Conservation (phyloP, 2,113 vertebrate species). For the Plestiodon gilberti region DNA sequence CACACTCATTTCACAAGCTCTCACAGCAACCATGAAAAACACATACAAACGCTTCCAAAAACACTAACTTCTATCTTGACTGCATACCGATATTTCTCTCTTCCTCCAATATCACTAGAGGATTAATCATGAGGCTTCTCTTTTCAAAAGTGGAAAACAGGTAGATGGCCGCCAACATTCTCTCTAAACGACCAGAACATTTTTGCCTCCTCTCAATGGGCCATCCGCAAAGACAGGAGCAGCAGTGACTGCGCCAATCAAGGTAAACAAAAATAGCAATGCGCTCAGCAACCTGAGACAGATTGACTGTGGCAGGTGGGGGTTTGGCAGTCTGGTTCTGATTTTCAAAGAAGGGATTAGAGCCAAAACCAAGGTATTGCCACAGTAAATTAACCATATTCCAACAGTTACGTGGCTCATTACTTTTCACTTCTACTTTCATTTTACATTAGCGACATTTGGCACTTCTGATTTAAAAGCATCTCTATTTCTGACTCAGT, state of each 20-base stretch:
- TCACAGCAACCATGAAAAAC: conserved; percentile 47
- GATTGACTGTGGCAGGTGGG: conserved; percentile 53
- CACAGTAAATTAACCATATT: conserved; percentile 63
- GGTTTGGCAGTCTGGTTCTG: conserved; percentile 54
- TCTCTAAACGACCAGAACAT: conserved; percentile 57
- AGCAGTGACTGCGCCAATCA: conserved; percentile 60
- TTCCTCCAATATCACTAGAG: conserved; percentile 50
- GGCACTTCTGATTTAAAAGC: conserved; percentile 36
- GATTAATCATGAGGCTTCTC: conserved; percentile 57
- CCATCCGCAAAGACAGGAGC: conserved; percentile 60
- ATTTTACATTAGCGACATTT: conserved; percentile 66
- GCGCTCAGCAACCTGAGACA: conserved; percentile 59
- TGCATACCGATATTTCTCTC: conserved; percentile 33
- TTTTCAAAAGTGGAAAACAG: conserved; percentile 59
- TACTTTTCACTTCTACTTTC: conserved; percentile 69
- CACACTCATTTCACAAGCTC: conserved; percentile 44
- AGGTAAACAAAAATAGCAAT: conserved; percentile 73
- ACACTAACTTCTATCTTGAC: conserved; percentile 48
- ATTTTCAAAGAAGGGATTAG: conserved; percentile 48
- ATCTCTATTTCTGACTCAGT: conserved; percentile 29
- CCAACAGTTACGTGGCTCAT: conserved; percentile 38
- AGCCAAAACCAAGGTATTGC: conserved; percentile 59
- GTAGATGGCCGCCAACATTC: conserved; percentile 21
- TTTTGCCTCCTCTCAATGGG: conserved; percentile 53
- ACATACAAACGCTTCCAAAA: conserved; percentile 43